phyloP scores from a whole-genome alignment of 2,888 invertebrate species.

The Endotricha flammealis region DNA sequence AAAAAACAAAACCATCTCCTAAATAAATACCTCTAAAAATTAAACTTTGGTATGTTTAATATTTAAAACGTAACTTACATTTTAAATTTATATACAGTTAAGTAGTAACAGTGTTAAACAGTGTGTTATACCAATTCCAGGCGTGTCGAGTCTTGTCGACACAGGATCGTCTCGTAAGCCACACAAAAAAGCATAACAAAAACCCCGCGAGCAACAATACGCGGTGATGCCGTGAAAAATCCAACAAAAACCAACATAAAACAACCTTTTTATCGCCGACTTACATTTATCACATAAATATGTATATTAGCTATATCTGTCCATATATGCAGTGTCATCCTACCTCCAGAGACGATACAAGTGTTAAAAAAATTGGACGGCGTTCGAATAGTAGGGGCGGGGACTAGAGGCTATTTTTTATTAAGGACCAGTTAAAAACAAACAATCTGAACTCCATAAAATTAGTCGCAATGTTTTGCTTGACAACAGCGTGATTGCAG shows the following conservation, averaged over 20 bases:
- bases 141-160: slow-evolving; percentile 61
- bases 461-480: too few relatives aligned
- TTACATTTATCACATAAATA: slow-evolving; percentile 32
- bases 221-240: slow-evolving; percentile 55
- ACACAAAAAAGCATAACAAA: slow-evolving; percentile 34
- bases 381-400: too few relatives aligned
- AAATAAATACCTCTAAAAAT: too few relatives aligned
- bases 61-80: too few relatives aligned
- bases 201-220: slow-evolving; percentile 53
- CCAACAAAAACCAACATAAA: slow-evolving; percentile 38
- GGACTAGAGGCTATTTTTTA: too few relatives aligned
- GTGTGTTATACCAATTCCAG: slow-evolving; percentile 14
- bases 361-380: too few relatives aligned
- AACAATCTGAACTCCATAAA: too few relatives aligned
- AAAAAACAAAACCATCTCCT: too few relatives aligned
- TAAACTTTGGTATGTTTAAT: too few relatives aligned
- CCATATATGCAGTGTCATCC: slow-evolving; percentile 13
- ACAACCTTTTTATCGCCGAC: slow-evolving; percentile 29
- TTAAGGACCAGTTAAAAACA: too few relatives aligned
- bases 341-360: slow-evolving; percentile 14
- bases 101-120: slow-evolving; percentile 12
- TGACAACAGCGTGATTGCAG: too few relatives aligned
- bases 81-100: neutral
- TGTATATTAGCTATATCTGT: slow-evolving; percentile 25
- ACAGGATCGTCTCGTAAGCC: slow-evolving; percentile 39